A percentile compares a stretch with the other conserved stretches of the same genome.
Evolutionary conservation across 2,113 vertebrate species (phyloP).

Genomic region (Hippocampus barbouri): DNA sequence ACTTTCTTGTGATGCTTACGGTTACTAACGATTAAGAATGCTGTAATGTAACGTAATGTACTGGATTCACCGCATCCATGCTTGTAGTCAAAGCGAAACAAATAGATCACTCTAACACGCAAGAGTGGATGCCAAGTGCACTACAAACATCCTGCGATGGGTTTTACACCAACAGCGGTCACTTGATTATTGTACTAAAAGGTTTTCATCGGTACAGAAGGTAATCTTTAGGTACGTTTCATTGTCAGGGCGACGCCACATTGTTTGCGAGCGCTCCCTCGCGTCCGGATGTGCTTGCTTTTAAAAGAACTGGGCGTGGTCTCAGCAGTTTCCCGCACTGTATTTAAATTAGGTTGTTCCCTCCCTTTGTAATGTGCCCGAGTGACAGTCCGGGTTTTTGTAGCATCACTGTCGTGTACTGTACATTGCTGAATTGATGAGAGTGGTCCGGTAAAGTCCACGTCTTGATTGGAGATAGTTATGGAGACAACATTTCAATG

Average conservation of each 20-base stretch:
- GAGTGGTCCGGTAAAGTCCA: neutral
- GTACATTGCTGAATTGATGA: neutral
- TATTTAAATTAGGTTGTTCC: slow-evolving; percentile 66
- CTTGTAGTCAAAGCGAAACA: slow-evolving; percentile 20
- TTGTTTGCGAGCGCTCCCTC: slow-evolving; percentile 69
- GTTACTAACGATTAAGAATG: neutral
- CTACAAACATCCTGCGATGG: neutral
- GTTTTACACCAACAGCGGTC: neutral
- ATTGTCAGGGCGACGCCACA: slow-evolving; percentile 54
- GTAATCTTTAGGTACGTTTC: slow-evolving; percentile 31
- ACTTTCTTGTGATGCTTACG: slow-evolving; percentile 19
- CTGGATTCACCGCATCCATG: neutral
- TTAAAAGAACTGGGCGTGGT: slow-evolving; percentile 68
- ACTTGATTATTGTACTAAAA: neutral
- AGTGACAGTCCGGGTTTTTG: slow-evolving; percentile 21
- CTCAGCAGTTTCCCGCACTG: slow-evolving; percentile 67
- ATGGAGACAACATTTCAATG: no score
- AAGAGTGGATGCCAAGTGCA: slow-evolving; percentile 2
- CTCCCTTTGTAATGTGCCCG: slow-evolving; percentile 48
- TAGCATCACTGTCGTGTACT: neutral
- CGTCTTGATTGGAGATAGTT: no score
- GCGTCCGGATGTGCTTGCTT: slow-evolving; percentile 65
- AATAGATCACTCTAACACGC: neutral
- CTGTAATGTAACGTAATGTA: no score
- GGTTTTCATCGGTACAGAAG: neutral